A percentile compares a stretch with the other conserved stretches of the same genome.
These are phyloP conservation scores for Pygoscelis antarcticus DNA, from an alignment of 2,113 vertebrate genomes.

Conservation along the genomic window DNA sequence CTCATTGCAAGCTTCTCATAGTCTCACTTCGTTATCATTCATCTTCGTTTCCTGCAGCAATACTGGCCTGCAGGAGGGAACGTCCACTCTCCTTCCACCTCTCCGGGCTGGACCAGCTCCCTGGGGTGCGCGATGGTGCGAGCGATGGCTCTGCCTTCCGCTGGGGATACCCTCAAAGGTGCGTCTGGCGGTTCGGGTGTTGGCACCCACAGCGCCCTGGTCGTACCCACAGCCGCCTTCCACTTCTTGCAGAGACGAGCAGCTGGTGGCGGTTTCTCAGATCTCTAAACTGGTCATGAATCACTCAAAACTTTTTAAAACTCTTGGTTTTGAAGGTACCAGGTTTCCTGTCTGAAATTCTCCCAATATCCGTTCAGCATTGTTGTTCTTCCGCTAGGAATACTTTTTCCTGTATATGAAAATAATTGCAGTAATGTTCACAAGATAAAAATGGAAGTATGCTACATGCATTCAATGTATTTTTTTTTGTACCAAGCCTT, in stretches of 20 bases:
- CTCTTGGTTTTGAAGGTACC: not conserved
- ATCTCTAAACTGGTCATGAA: not conserved
- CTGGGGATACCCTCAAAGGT: not conserved
- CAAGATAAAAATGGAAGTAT: not conserved
- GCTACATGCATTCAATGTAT: not conserved
- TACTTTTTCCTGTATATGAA: not conserved
- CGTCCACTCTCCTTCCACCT: not conserved
- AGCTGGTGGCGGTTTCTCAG: not conserved
- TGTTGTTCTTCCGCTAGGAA: not conserved
- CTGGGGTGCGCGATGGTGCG: accelerated
- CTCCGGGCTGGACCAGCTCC: not conserved
- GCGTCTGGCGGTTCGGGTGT: not conserved
- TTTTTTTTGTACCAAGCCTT: not conserved
- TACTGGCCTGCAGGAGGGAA: not conserved
- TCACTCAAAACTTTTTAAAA: not conserved
- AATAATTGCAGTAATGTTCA: not conserved
- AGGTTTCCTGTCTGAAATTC: not conserved
- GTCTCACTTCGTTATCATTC: not conserved
- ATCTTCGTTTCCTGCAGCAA: not conserved
- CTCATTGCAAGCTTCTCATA: not conserved
- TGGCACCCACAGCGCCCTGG: not conserved
- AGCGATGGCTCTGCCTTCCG: not conserved
- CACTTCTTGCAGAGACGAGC: not conserved
- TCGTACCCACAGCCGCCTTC: not conserved
- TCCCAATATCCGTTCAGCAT: not conserved